A percentile compares a stretch with the other conserved stretches of the same genome.
Conservation (phyloP, 2,797 vertebrate species). For the Hydrocynus forskahlii region DNA sequence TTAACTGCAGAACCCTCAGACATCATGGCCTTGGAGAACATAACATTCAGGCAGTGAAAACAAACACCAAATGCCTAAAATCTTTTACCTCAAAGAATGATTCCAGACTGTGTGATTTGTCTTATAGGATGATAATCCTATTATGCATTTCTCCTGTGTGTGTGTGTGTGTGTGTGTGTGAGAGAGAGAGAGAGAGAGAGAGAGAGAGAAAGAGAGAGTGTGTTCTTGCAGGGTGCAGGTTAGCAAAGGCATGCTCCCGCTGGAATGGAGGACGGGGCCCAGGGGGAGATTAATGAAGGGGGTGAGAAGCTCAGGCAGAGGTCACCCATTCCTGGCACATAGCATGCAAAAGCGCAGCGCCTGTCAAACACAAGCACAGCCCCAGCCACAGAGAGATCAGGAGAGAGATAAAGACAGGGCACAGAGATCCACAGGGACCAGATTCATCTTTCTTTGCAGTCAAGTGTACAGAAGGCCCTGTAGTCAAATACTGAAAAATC, state of each 20-base stretch:
- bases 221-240: neutral
- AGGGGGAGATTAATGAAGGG: conserved; percentile 69
- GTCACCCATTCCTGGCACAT: conserved; percentile 66
- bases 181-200: neutral
- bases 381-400: conserved; percentile 37
- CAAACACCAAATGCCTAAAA: neutral
- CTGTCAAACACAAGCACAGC: conserved; percentile 51
- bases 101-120: neutral
- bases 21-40: neutral
- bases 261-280: conserved; percentile 20
- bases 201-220: neutral
- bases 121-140: conserved; percentile 10
- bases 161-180: conserved; percentile 1
- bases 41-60: neutral
- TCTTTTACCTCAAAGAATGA: neutral
- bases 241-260: neutral
- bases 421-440: neutral
- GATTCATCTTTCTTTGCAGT: conserved; percentile 13
- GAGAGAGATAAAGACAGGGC: conserved; percentile 28
- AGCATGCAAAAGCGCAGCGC: conserved; percentile 46
- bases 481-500: neutral
- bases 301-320: conserved; percentile 61
- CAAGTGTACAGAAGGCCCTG: neutral
- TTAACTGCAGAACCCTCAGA: neutral
- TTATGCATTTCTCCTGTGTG: conserved; percentile 18